Conservation (phyloP, 64 coral and sea anemone species). For the Montipora sp. region DNA sequence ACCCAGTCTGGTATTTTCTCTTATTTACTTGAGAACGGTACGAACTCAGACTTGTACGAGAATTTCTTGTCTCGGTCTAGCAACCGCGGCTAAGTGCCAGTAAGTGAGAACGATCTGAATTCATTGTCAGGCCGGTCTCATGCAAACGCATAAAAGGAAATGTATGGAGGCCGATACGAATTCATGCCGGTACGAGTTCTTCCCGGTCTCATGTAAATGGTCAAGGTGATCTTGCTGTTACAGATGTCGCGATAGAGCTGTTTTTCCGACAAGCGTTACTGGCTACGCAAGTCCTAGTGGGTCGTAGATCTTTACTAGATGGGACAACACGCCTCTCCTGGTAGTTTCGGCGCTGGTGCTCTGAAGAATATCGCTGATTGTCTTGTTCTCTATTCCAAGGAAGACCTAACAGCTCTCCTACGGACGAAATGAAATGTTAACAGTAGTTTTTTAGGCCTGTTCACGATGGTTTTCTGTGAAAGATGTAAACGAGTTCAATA, state of each 20-base stretch:
- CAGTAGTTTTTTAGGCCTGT: no score
- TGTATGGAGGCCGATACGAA: no score
- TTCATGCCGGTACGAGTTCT: no score
- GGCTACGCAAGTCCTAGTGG: conserved; percentile 40
- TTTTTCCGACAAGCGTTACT: conserved; percentile 53
- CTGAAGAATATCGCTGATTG: conserved; percentile 43
- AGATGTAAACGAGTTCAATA: no score
- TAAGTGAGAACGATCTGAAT: no score
- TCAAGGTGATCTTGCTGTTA: conserved; percentile 53
- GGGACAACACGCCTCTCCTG: conserved; percentile 56
- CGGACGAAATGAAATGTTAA: not conserved
- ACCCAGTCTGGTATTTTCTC: conserved; percentile 18
- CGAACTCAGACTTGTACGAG: not conserved
- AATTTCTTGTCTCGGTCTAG: no score
- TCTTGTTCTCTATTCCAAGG: conserved; percentile 63
- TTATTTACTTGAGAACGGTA: conserved; percentile 37
- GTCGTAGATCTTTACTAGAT: conserved; percentile 62
- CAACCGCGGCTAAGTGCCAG: no score
- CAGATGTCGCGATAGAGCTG: conserved; percentile 61
- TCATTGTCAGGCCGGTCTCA: no score
- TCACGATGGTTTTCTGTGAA: no score
- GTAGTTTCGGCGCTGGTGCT: conserved; percentile 13
- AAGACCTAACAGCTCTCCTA: conserved; percentile 54
- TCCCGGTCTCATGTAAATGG: not conserved
- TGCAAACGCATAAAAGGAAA: no score